Evolutionary conservation across 1,140 invertebrate genomes (phyloP).

Genomic region (Euwallacea fornicatus): DNA sequence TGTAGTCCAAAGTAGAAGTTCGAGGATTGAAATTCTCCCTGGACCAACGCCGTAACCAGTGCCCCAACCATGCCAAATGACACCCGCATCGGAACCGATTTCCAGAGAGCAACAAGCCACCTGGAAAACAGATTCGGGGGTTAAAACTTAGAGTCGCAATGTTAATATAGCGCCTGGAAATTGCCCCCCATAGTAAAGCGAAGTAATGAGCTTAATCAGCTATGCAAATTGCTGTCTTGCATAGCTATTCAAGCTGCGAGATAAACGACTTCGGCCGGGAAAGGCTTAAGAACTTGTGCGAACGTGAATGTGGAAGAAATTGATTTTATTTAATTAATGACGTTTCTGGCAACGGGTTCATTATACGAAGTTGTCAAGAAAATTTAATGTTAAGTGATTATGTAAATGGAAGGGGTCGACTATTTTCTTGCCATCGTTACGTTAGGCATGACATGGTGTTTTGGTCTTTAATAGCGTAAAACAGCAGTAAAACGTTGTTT

Average conservation of each 20-base stretch:
- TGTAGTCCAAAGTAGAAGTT: conserved; percentile 61
- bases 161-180: conserved; percentile 1
- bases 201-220: conserved; percentile 7
- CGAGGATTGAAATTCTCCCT: conserved; percentile 75
- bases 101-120: conserved; percentile 77
- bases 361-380: too few relatives aligned
- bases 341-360: too few relatives aligned
- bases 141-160: neutral
- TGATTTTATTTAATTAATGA: too few relatives aligned
- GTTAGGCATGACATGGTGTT: too few relatives aligned
- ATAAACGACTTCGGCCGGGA: conserved; percentile 1
- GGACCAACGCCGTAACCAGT: conserved; percentile 84
- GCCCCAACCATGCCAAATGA: conserved; percentile 83
- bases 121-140: conserved; percentile 55
- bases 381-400: too few relatives aligned
- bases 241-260: conserved; percentile 6
- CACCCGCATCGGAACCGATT: conserved; percentile 87
- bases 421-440: too few relatives aligned
- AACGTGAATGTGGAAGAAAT: too few relatives aligned
- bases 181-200: neutral
- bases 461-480: too few relatives aligned
- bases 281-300: neutral
- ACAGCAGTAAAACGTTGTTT: too few relatives aligned
- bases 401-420: too few relatives aligned
- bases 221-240: conserved; percentile 12